phyloP scores from a whole-genome alignment of 2,797 vertebrate genomes.

The Mus spretus region DNA sequence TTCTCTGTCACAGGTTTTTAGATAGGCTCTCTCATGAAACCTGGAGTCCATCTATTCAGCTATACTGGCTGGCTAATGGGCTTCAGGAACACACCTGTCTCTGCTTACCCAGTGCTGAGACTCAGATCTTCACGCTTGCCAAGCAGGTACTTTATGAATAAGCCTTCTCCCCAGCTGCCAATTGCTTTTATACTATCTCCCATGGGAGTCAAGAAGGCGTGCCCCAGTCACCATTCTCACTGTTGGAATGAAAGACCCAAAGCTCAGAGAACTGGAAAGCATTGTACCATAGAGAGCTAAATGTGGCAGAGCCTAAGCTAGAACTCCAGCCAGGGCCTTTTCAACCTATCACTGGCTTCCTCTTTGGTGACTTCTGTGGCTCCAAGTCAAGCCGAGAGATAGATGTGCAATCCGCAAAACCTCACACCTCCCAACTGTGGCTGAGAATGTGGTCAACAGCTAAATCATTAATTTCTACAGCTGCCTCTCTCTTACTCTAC shows the following conservation, averaged over 20 bases:
- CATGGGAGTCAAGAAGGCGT: not conserved
- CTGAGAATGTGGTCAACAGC: not conserved
- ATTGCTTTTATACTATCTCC: not conserved
- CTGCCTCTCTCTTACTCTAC: not conserved
- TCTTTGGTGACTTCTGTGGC: not conserved
- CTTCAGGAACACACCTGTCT: not conserved
- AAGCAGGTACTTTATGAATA: not conserved
- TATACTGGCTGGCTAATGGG: not conserved
- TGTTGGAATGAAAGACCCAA: not conserved
- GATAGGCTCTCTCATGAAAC: not conserved
- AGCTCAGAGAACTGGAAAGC: not conserved
- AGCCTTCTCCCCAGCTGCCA: not conserved
- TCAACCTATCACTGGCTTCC: not conserved
- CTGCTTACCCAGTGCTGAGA: not conserved
- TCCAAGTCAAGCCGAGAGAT: not conserved
- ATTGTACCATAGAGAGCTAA: not conserved
- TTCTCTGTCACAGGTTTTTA: not conserved
- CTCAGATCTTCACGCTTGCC: not conserved
- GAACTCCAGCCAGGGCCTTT: not conserved
- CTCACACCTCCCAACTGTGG: not conserved
- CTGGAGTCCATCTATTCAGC: not conserved
- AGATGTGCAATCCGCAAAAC: not conserved
- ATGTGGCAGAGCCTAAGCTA: not conserved
- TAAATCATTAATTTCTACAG: not conserved
- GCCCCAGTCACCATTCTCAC: not conserved